Conservation (phyloP, 2,113 vertebrate species). For the Nothoprocta pentlandii region DNA sequence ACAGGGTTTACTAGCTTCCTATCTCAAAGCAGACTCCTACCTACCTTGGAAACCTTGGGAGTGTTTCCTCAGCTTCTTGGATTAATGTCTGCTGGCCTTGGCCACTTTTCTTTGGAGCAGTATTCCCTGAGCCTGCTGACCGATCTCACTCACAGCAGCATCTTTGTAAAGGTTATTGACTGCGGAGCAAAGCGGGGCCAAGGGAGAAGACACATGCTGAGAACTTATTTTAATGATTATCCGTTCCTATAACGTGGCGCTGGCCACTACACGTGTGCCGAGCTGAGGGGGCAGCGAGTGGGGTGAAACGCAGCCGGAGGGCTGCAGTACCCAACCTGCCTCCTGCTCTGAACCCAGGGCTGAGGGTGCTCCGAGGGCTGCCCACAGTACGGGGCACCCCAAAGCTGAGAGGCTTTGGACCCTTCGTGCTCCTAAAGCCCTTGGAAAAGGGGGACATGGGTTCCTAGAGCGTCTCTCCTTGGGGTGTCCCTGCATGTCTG, state of each 20-base stretch:
- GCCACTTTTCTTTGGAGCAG: not conserved
- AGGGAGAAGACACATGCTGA: not conserved
- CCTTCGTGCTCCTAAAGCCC: not conserved
- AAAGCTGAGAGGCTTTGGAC: not conserved
- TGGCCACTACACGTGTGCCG: not conserved
- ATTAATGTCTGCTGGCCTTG: not conserved
- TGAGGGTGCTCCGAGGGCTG: not conserved
- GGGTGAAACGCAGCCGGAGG: not conserved
- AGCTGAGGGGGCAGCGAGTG: not conserved
- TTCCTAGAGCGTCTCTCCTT: not conserved
- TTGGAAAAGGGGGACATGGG: not conserved
- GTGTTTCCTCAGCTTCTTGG: not conserved
- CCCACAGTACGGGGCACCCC: not conserved
- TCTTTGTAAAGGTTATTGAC: not conserved
- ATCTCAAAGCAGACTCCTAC: not conserved
- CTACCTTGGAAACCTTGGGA: not conserved
- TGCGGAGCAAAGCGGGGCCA: not conserved
- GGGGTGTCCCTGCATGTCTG: not conserved
- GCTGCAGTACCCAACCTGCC: not conserved
- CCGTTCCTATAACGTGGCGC: not conserved
- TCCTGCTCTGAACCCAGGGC: not conserved
- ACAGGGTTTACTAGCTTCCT: not conserved
- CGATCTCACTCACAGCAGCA: not conserved
- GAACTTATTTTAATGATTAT: not conserved
- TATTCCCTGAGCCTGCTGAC: not conserved